phyloP scores from a whole-genome alignment of 2,113 vertebrate genomes.

The Trochalopteron elliotii region DNA sequence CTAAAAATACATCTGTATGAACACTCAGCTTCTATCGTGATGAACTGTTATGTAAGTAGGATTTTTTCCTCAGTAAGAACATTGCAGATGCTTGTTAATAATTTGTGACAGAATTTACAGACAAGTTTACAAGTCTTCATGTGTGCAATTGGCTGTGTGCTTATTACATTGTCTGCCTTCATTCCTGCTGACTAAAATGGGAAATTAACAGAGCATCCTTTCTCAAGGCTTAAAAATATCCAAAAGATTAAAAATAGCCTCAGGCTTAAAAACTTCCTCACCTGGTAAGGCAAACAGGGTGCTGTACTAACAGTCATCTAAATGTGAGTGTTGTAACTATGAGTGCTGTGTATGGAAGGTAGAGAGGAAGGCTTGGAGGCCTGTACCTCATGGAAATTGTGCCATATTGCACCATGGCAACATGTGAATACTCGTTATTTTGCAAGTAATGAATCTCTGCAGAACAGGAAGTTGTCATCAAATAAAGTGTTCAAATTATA shows the following conservation, averaged over 20 bases:
- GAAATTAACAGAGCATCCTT: conserved; percentile 12
- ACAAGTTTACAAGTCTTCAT: conserved; percentile 1
- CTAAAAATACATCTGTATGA: conserved; percentile 31
- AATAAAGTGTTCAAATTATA: not conserved
- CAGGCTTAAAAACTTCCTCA: not conserved
- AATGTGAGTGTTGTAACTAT: not conserved
- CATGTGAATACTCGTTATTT: not conserved
- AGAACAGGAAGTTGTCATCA: not conserved
- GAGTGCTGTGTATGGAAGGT: not conserved
- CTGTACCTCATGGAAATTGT: not conserved
- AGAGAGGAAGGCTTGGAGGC: not conserved
- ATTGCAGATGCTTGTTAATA: conserved; percentile 31
- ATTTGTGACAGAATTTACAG: conserved; percentile 15
- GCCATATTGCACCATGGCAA: not conserved
- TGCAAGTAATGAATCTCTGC: not conserved
- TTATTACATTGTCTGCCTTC: not conserved
- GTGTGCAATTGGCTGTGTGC: not conserved
- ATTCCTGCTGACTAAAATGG: not conserved
- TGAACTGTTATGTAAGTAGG: conserved; percentile 2
- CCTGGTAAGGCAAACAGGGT: not conserved
- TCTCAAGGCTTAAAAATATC: conserved; percentile 6
- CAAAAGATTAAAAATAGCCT: conserved; percentile 25
- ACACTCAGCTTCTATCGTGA: not conserved
- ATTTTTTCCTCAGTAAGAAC: not conserved
- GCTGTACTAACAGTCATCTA: not conserved